Conservation (phyloP, 2,113 vertebrate genomes). For the Rhinichthys klamathensis region DNA sequence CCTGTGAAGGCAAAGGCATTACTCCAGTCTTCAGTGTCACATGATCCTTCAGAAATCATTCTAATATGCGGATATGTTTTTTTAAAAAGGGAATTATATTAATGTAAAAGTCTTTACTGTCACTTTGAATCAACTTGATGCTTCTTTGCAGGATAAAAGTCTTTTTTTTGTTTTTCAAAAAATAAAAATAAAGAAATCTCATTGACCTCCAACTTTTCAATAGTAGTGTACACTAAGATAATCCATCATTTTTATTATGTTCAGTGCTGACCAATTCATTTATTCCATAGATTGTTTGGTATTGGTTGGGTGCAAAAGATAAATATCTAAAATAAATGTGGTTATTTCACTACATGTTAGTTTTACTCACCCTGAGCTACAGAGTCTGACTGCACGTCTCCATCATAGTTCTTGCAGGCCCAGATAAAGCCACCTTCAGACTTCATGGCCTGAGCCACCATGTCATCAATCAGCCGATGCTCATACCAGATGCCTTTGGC, state of each 20-base stretch:
- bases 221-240: not conserved
- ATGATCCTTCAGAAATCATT: not conserved
- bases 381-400: slow-evolving; percentile 97
- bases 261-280: not conserved
- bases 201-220: not conserved
- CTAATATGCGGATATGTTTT: not conserved
- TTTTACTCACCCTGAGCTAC: slow-evolving; percentile 89
- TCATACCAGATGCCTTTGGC: slow-evolving; percentile 96
- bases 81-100: too few species aligned
- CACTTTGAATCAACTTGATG: too few species aligned
- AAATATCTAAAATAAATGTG: not conserved
- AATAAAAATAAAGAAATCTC: not conserved
- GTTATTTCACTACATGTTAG: not conserved
- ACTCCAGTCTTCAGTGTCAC: not conserved
- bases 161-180: not conserved
- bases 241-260: not conserved
- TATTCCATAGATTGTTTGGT: not conserved
- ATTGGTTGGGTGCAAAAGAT: not conserved
- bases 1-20: not conserved
- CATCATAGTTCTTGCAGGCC: slow-evolving; percentile 99
- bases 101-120: too few species aligned
- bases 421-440: slow-evolving; percentile 98
- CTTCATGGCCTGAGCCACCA: slow-evolving; percentile 98
- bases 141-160: not conserved
- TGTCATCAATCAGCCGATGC: slow-evolving; percentile 97